Conservation (phyloP, 92 coral and sea anemone genomes). For the Epizoanthus rinbou region DNA sequence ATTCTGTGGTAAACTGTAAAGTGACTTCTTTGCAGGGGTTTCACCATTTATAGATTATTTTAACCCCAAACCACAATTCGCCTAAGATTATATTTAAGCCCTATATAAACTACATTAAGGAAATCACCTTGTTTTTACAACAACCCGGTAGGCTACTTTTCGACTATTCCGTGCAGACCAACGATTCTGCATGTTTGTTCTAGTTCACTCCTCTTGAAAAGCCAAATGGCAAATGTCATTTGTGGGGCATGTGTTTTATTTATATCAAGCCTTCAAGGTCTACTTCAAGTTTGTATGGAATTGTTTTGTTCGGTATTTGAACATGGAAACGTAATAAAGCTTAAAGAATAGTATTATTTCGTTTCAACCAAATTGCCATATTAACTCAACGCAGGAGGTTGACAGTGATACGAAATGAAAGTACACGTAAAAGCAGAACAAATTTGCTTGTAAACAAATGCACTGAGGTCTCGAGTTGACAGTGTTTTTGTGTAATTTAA, state of each 20-base stretch:
- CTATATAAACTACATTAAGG: slow-evolving; percentile 23
- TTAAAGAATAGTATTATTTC: slow-evolving; percentile 15
- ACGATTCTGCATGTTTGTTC: slow-evolving; percentile 1
- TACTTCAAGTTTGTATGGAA: neutral
- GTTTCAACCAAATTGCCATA: slow-evolving; percentile 12
- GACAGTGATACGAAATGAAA: slow-evolving; percentile 20
- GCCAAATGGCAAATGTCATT: slow-evolving; percentile 11
- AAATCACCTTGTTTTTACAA: slow-evolving; percentile 33
- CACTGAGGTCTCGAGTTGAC: neutral
- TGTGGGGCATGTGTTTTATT: neutral
- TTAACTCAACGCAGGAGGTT: slow-evolving; percentile 37
- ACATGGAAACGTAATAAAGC: slow-evolving; percentile 1
- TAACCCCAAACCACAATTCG: slow-evolving; percentile 45
- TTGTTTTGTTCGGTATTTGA: neutral
- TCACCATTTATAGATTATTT: slow-evolving; percentile 13
- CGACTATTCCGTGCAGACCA: slow-evolving; percentile 18
- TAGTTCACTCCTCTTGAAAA: neutral
- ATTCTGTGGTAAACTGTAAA: slow-evolving; percentile 16
- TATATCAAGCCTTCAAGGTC: neutral
- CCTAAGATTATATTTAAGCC: slow-evolving; percentile 23
- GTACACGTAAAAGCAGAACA: slow-evolving; percentile 7
- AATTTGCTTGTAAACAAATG: slow-evolving; percentile 26
- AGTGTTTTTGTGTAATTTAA: slow-evolving; percentile 17
- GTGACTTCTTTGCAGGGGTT: slow-evolving; percentile 41
- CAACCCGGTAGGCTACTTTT: neutral